A percentile compares a stretch with the other conserved stretches of the same genome.
phyloP scores from a whole-genome alignment of 2,113 vertebrate genomes.

The Illadopsis cleaveri region DNA sequence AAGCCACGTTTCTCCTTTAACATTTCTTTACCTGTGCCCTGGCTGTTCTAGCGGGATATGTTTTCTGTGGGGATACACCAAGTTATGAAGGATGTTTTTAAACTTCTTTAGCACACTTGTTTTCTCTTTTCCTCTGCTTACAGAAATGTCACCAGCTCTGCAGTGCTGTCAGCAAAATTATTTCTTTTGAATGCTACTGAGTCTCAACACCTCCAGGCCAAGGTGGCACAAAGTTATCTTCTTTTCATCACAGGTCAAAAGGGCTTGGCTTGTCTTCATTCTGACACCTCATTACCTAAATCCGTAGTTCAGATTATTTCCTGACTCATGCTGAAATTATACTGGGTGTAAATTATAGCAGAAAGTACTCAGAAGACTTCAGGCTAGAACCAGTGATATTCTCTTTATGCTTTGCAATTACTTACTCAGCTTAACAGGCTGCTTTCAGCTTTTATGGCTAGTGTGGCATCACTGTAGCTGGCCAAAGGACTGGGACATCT shows the following conservation, averaged over 20 bases:
- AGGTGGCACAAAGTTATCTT: not conserved
- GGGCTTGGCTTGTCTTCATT: not conserved
- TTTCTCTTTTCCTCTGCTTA: slow-evolving; percentile 2
- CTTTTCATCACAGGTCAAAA: not conserved
- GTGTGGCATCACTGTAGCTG: rapidly evolving
- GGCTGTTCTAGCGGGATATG: not conserved
- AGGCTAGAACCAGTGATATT: not conserved
- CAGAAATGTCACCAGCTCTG: not conserved
- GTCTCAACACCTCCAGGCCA: not conserved
- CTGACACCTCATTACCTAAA: not conserved
- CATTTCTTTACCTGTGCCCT: not conserved
- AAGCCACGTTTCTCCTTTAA: not conserved
- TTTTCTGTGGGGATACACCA: not conserved
- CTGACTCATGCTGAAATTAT: not conserved
- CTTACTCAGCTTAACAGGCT: not conserved
- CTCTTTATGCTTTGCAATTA: not conserved
- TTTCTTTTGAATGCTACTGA: not conserved
- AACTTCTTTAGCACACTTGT: not conserved
- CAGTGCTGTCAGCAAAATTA: not conserved
- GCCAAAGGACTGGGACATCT: not conserved
- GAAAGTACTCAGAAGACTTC: not conserved
- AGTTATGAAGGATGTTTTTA: not conserved
- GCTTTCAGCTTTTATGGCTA: not conserved
- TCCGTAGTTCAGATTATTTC: slow-evolving; percentile 1
- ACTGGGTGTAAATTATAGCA: slow-evolving; percentile 4